Conservation (phyloP, 2,888 invertebrate species). For the Trichogramma evanescens region DNA sequence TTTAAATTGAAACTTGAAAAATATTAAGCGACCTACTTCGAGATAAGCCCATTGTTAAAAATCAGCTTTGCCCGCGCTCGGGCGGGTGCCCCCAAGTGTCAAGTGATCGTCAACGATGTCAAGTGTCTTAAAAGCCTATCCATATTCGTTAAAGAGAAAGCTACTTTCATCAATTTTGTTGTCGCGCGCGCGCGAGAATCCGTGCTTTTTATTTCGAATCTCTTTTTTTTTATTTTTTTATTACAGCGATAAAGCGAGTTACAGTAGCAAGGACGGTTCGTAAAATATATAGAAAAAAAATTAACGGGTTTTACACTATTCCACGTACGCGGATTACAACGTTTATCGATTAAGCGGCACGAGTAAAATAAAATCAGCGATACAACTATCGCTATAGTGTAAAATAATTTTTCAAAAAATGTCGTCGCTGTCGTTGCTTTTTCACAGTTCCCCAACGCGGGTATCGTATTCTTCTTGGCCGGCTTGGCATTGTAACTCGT, state of each 20-base stretch:
- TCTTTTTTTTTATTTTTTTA: background rate
- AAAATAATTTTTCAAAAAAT: too few relatives aligned
- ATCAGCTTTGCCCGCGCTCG: constrained; percentile 5
- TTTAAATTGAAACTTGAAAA: background rate
- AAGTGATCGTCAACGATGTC: constrained; percentile 19
- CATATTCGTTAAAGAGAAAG: constrained; percentile 14
- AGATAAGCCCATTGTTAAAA: constrained; percentile 13
- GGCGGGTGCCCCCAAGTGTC: constrained; percentile 11
- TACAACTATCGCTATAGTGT: too few relatives aligned
- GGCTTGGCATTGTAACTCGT: too few relatives aligned
- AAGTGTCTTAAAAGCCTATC: constrained; percentile 18
- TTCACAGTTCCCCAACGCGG: too few relatives aligned
- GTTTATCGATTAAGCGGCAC: too few relatives aligned
- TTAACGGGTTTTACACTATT: too few relatives aligned
- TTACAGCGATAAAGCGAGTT: background rate
- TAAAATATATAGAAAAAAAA: too few relatives aligned
- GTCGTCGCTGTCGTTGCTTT: too few relatives aligned
- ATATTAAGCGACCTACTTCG: constrained; percentile 11
- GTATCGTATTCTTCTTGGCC: too few relatives aligned
- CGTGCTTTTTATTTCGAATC: background rate
- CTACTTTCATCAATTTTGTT: background rate
- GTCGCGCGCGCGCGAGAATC: background rate
- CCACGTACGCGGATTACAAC: too few relatives aligned
- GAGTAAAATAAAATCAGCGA: too few relatives aligned
- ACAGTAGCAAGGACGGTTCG: too few relatives aligned